Conservation (phyloP, 1,140 invertebrate genomes). For the Nebria ingens region DNA sequence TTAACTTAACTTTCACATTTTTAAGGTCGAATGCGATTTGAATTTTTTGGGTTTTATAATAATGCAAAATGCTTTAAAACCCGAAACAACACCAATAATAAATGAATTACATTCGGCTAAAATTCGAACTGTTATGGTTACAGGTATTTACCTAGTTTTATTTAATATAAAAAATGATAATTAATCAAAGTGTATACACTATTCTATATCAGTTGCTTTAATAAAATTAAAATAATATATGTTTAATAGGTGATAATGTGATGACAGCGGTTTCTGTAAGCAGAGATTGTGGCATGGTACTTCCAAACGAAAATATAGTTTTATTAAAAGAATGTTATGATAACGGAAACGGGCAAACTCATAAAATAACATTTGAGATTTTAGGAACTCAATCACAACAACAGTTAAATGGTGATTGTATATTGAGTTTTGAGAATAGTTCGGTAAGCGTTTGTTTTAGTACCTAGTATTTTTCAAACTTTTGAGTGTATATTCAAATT, state of each 20-base stretch:
- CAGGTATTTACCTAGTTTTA: conserved; percentile 44
- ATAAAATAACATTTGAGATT: background rate
- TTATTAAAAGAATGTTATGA: conserved; percentile 33
- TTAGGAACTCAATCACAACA: background rate
- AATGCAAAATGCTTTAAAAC: conserved; percentile 84
- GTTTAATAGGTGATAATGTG: conserved; percentile 74
- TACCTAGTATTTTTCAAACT: background rate
- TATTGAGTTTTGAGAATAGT: background rate
- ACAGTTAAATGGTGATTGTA: background rate
- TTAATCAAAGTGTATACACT: too few species aligned
- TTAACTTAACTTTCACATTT: too few species aligned
- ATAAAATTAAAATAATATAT: too few species aligned
- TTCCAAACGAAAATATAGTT: conserved; percentile 62
- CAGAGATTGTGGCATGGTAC: conserved; percentile 79
- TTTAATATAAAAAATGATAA: too few species aligned
- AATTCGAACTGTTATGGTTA: conserved; percentile 87
- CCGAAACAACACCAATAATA: conserved; percentile 69
- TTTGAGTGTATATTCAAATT: background rate
- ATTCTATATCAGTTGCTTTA: too few species aligned
- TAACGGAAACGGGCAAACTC: background rate
- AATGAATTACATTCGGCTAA: conserved; percentile 63
- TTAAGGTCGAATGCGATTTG: conserved; percentile 71
- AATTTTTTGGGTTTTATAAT: conserved; percentile 78
- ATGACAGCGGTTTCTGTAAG: conserved; percentile 87
- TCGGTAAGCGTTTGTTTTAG: background rate